Percentiles rank a stretch among this genome's conserved stretches.
These are phyloP conservation scores for Rhinophrynus dorsalis DNA, from an alignment of 2,797 vertebrate species.

Conservation along the genomic window DNA sequence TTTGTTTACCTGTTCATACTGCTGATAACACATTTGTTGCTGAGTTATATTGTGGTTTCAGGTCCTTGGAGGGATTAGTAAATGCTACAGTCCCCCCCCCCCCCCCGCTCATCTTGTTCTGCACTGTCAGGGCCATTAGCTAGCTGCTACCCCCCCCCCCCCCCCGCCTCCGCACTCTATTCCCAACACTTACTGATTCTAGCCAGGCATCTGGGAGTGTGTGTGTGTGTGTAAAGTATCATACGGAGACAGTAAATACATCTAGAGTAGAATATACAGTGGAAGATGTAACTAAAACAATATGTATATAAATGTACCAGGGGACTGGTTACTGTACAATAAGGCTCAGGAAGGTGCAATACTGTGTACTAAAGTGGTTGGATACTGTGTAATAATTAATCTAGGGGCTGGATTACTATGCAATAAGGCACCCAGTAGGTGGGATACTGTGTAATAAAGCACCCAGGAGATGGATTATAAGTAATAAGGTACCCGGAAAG, in stretches of 20 bases:
- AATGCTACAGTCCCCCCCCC: constrained; percentile 7
- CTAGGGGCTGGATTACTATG: neutral
- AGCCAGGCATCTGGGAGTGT: neutral
- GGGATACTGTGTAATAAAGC: neutral
- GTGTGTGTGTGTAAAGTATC: neutral
- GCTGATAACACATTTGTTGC: constrained; percentile 3
- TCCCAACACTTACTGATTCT: neutral
- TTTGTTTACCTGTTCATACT: neutral
- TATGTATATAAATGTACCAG: neutral
- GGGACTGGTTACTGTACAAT: neutral
- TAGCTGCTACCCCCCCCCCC: neutral
- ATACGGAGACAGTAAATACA: neutral
- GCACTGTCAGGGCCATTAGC: constrained; percentile 33
- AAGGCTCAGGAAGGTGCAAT: no score
- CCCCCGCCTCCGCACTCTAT: no score
- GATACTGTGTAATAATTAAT: neutral
- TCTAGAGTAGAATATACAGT: neutral
- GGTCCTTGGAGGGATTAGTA: constrained; percentile 1
- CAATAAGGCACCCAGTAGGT: neutral
- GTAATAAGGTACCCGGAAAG: no score
- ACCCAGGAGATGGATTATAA: no score
- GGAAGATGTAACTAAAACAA: neutral
- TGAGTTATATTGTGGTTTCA: constrained; percentile 31
- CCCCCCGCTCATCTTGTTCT: constrained; percentile 5
- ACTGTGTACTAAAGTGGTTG: neutral